Conservation (phyloP, 2,113 vertebrate genomes). For the Paramisgurnus dabryanus region DNA sequence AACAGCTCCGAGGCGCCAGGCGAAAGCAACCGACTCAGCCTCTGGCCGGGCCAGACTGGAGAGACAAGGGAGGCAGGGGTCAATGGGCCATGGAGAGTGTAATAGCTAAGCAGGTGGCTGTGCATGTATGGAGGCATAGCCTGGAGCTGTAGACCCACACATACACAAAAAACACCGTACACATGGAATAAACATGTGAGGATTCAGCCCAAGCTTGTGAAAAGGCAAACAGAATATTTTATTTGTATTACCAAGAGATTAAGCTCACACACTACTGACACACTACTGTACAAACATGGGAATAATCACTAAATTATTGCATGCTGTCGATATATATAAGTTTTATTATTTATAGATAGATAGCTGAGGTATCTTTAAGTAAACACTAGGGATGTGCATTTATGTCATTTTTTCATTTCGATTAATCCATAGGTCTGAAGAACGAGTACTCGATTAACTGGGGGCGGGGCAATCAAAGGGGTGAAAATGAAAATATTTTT, state of each 20-base stretch:
- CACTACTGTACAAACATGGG: too few species aligned
- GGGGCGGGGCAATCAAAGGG: too few species aligned
- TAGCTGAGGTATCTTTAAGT: slow-evolving; percentile 61
- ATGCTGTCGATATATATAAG: too few species aligned
- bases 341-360: neutral
- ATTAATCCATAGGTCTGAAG: too few species aligned
- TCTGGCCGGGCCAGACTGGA: slow-evolving; percentile 56
- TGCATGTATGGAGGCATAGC: slow-evolving; percentile 52
- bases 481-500: too few species aligned
- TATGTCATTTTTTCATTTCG: too few species aligned
- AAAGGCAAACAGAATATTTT: slow-evolving; percentile 23
- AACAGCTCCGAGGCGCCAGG: slow-evolving; percentile 22
- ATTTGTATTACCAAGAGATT: slow-evolving; percentile 33
- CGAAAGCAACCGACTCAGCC: slow-evolving; percentile 39
- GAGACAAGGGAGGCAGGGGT: slow-evolving; percentile 50
- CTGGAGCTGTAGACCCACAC: slow-evolving; percentile 54
- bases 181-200: slow-evolving; percentile 40
- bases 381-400: slow-evolving; percentile 5
- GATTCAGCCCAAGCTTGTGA: neutral
- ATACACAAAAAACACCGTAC: slow-evolving; percentile 59
- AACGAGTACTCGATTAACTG: too few species aligned
- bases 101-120: slow-evolving; percentile 70
- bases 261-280: neutral
- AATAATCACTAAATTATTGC: too few species aligned
- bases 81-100: slow-evolving; percentile 64